Evolutionary conservation across 1,140 invertebrate species (phyloP).

Genomic region (Camponotus floridanus): DNA sequence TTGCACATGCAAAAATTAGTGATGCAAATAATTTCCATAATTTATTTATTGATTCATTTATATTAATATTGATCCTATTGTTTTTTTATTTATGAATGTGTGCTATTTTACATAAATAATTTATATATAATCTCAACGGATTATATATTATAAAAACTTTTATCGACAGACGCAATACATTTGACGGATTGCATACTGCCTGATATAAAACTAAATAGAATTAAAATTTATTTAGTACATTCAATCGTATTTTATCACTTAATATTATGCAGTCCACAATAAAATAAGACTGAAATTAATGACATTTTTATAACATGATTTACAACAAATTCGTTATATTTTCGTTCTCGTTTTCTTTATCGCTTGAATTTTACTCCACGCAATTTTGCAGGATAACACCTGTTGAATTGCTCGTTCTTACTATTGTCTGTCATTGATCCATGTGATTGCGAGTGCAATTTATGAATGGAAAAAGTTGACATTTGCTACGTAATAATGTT

Average conservation of each 20-base stretch:
- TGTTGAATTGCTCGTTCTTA: conserved; percentile 68
- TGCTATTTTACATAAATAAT: conserved; percentile 8
- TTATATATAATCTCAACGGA: background rate
- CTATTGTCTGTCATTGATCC: conserved; percentile 33
- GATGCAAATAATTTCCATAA: conserved; percentile 21
- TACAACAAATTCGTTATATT: background rate
- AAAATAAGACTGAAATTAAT: background rate
- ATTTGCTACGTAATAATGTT: conserved; percentile 24
- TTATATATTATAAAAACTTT: conserved; percentile 9
- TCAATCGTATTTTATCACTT: background rate
- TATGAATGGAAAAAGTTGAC: conserved; percentile 26
- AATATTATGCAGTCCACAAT: background rate
- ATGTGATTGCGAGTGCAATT: conserved; percentile 1
- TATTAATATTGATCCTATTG: conserved; percentile 1
- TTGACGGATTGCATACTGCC: background rate
- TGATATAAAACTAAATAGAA: conserved; percentile 12
- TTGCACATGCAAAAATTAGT: background rate
- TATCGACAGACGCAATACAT: background rate
- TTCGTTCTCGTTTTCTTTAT: conserved; percentile 27
- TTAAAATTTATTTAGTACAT: conserved; percentile 2
- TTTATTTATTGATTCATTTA: conserved; percentile 8
- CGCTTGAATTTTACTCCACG: background rate
- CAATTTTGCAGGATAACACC: conserved; percentile 65
- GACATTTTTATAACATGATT: conserved; percentile 26
- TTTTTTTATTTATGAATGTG: conserved; percentile 2